Evolutionary conservation across 2,113 vertebrate genomes (phyloP), one percentile per base, ranked within the genome.

Genomic region (Sander vitreus): DNA sequence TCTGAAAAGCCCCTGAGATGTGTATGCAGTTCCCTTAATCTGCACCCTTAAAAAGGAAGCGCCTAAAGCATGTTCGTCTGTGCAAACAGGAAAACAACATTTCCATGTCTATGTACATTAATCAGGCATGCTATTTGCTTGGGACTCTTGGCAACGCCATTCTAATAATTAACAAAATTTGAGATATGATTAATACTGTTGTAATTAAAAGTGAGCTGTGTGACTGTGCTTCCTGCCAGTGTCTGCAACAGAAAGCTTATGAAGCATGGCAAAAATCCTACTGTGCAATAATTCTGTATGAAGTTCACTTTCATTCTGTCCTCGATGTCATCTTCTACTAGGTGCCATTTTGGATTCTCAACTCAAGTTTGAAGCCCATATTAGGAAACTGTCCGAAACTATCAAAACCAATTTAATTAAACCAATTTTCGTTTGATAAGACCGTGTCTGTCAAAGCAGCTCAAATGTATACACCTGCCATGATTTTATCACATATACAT

Each of bases 31-130:
- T 80, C 51, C 10, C 13, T 75, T 43, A 80, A 69, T 62, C 48
- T 75, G 50, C 3, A 1, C 48, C 25, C 19, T 76, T 51, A 51
- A 45, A 64, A 63, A 55, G 6, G 57, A 55, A 84, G 57, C 0
- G 25, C 48, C 78, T 72, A 18, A 53, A 78, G 59, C 64, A 60
- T 21, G 67, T 19, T 79, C 45, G 45, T 83, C 21, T 80, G 47
- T 81, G 66, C 43, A 80, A 75, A 81, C 45, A 69, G 13, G 27
- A 21, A 33, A 25, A 69, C 48, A 16, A 13, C 15, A 53, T 77
- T 73, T 58, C 18, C 45, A 45, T 72, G 59, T 76, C 78, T 55
- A 2, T 27, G 21, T 2, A 53, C 21, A 23, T 51, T 77, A 62
- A 85, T 71, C 57, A 57, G 45, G 73, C 48, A 5, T 67, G 18